phyloP scores from a whole-genome alignment of 2,888 invertebrate species.

The Agonopterix alstromeriana region DNA sequence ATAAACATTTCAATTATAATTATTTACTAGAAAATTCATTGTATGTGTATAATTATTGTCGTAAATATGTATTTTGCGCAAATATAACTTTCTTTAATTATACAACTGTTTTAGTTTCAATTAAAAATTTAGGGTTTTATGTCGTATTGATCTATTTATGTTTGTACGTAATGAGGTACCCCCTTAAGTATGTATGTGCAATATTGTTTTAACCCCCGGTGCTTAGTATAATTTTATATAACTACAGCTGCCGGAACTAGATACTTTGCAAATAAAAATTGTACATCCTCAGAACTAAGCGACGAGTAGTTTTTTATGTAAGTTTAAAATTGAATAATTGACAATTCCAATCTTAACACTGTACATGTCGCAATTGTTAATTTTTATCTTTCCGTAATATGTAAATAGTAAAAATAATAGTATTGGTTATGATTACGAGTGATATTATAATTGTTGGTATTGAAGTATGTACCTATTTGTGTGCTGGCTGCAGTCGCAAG shows the following conservation, averaged over 20 bases:
- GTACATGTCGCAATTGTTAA: constrained; percentile 19
- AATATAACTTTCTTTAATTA: no score
- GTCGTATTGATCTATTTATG: no score
- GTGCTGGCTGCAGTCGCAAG: constrained; percentile 21
- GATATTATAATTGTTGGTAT: constrained; percentile 49
- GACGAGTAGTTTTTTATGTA: constrained; percentile 37
- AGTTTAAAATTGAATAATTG: constrained; percentile 25
- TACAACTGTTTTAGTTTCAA: no score
- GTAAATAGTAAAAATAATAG: constrained; percentile 50
- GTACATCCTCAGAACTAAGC: constrained; percentile 62
- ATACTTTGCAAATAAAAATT: constrained; percentile 19
- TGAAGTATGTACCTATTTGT: constrained; percentile 18
- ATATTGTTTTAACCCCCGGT: constrained; percentile 50
- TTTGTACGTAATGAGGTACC: no score
- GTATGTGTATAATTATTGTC: no score
- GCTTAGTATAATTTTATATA: constrained; percentile 40
- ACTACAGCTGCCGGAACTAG: neutral
- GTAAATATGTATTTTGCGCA: no score
- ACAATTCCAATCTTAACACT: constrained; percentile 14
- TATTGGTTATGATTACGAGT: constrained; percentile 33
- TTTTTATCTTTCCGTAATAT: constrained; percentile 39
- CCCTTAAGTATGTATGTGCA: constrained; percentile 34
- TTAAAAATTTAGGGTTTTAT: no score
- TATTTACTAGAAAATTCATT: neutral
- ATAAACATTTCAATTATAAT: neutral